Percentiles rank a stretch among this genome's conserved stretches.
Conservation (phyloP, 64 coral and sea anemone species). For the Catalaphyllia jardinei region DNA sequence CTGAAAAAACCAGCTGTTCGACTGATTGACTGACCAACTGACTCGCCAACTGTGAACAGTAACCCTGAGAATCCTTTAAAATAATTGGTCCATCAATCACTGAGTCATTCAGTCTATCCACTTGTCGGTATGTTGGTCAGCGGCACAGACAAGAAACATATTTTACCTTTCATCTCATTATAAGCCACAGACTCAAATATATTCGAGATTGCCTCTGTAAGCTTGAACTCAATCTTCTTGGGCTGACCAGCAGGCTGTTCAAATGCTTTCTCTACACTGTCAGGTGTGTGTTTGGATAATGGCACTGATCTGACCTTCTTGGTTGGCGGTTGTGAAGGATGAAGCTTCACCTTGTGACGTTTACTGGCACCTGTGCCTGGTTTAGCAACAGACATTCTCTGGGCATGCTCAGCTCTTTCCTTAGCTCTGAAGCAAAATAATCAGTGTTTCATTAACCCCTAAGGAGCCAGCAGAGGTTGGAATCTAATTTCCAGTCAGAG, state of each 20-base stretch:
- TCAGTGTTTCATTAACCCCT: neutral
- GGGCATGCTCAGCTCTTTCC: constrained; percentile 24
- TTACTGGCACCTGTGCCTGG: neutral
- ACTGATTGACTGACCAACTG: no score
- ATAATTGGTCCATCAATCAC: no score
- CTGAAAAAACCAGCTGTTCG: no score
- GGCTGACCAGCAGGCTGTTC: constrained; percentile 71
- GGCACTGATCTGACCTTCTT: constrained; percentile 62
- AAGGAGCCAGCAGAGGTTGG: neutral
- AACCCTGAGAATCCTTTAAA: no score
- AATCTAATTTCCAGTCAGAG: no score
- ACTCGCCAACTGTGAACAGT: no score
- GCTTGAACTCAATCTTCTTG: constrained; percentile 89
- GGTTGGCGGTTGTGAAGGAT: constrained; percentile 39
- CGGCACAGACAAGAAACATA: neutral
- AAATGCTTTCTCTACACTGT: constrained; percentile 72
- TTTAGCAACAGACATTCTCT: constrained; percentile 20
- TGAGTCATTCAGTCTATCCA: no score
- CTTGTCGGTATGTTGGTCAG: no score
- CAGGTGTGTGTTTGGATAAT: constrained; percentile 33
- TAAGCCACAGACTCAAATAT: constrained; percentile 87
- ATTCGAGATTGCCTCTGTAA: constrained; percentile 81
- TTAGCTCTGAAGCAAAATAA: constrained; percentile 19
- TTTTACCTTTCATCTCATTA: neutral
- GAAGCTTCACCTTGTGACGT: constrained; percentile 20